A percentile compares a stretch with the other conserved stretches of the same genome.
These are phyloP conservation scores for Poeciliopsis occidentalis DNA, from an alignment of 2,113 vertebrate species.

Conservation along the genomic window DNA sequence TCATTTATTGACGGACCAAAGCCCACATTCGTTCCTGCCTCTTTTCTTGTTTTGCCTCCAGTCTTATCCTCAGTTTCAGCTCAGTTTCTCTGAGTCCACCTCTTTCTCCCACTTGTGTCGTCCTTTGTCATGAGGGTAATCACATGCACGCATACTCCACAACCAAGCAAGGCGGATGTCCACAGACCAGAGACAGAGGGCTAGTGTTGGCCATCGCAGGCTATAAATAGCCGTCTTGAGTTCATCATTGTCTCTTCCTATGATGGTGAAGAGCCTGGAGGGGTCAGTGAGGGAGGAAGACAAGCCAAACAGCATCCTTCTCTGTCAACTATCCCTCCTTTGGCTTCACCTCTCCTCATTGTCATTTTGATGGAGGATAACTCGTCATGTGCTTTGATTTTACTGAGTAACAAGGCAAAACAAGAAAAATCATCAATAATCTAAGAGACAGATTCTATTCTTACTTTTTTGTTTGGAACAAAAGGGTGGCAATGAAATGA, in stretches of 20 bases:
- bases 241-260: slow-evolving; percentile 72
- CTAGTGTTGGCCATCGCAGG: slow-evolving; percentile 61
- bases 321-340: slow-evolving; percentile 19
- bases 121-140: slow-evolving; percentile 44
- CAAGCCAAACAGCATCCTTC: slow-evolving; percentile 56
- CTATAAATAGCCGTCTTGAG: slow-evolving; percentile 77
- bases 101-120: slow-evolving; percentile 32
- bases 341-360: slow-evolving; percentile 37
- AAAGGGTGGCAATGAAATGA: neutral
- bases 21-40: slow-evolving; percentile 43
- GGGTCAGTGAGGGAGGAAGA: slow-evolving; percentile 44
- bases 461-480: neutral
- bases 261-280: slow-evolving; percentile 67
- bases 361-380: slow-evolving; percentile 10
- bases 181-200: slow-evolving; percentile 62
- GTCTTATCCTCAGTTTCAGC: slow-evolving; percentile 41
- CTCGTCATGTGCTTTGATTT: neutral
- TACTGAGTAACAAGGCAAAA: neutral
- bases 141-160: slow-evolving; percentile 50
- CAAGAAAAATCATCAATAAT: neutral
- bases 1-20: slow-evolving; percentile 50
- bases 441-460: neutral
- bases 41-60: slow-evolving; percentile 41
- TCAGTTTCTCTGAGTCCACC: slow-evolving; percentile 37
- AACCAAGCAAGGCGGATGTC: slow-evolving; percentile 59